phyloP scores from a whole-genome alignment of 2,113 vertebrate genomes.

The Calonectris borealis region DNA sequence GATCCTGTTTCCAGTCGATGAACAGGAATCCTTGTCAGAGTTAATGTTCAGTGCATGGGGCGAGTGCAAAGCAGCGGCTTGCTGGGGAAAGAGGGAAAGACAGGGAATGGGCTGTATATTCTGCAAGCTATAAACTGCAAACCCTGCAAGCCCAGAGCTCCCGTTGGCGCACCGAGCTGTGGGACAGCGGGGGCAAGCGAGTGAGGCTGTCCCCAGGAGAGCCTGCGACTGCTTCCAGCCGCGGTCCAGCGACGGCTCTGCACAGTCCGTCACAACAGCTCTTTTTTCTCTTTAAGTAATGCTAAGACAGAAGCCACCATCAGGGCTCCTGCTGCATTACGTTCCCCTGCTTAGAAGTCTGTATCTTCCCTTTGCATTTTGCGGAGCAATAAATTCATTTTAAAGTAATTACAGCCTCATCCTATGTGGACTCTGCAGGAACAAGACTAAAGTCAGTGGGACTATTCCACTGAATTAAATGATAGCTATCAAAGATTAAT shows the following conservation, averaged over 20 bases:
- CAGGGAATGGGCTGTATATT: background rate
- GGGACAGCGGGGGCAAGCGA: background rate
- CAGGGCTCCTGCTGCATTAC: background rate
- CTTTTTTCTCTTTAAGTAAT: background rate
- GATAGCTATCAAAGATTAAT: background rate
- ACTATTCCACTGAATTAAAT: background rate
- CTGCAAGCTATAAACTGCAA: background rate
- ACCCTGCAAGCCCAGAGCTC: background rate
- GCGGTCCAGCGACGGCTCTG: background rate
- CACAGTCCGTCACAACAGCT: background rate
- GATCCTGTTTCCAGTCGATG: background rate
- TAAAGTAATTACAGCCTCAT: background rate
- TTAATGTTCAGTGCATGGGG: background rate
- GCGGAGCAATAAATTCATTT: background rate
- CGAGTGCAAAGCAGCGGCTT: background rate
- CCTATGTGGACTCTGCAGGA: background rate
- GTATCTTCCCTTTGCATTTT: background rate
- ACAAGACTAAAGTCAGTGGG: background rate
- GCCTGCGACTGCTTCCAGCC: background rate
- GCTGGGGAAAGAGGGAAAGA: background rate
- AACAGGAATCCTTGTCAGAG: background rate
- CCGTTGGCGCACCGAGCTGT: background rate
- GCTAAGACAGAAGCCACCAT: background rate
- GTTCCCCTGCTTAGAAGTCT: background rate
- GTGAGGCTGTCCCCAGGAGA: background rate